Percentiles rank a stretch among this genome's conserved stretches.
These are phyloP conservation scores for Lochmaea crataegi DNA, from an alignment of 2,888 invertebrate genomes.

Conservation along the genomic window DNA sequence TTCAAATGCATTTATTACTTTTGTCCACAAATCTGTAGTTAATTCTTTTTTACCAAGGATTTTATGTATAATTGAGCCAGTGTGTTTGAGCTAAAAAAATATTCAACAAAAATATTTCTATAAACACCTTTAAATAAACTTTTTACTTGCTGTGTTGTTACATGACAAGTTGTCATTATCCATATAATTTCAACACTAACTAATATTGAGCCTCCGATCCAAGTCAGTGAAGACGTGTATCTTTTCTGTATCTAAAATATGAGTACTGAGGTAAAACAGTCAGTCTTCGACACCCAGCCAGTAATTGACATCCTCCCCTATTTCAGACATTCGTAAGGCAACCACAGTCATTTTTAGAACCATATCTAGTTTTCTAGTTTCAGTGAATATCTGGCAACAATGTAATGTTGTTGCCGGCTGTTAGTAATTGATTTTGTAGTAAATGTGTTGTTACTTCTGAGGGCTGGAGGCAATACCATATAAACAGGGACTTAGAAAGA, in stretches of 20 bases:
- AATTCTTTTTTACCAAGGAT: neutral
- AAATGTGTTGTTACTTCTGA: too few species aligned
- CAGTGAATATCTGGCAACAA: too few species aligned
- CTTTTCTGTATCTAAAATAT: constrained; percentile 40
- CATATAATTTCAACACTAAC: neutral
- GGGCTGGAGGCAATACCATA: too few species aligned
- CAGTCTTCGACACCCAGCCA: too few species aligned
- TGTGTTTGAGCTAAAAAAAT: constrained; percentile 4
- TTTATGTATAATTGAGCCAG: constrained; percentile 14
- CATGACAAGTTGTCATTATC: neutral
- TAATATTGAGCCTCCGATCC: neutral
- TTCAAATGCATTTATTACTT: neutral
- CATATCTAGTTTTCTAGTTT: too few species aligned
- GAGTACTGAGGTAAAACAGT: neutral
- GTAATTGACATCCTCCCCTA: too few species aligned
- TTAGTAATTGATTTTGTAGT: too few species aligned
- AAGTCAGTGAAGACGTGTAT: constrained; percentile 24
- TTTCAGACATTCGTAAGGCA: too few species aligned
- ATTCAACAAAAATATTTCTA: neutral
- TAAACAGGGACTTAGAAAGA: too few species aligned
- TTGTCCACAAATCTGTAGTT: neutral
- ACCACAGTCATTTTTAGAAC: too few species aligned
- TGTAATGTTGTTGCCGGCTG: too few species aligned
- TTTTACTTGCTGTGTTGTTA: neutral
- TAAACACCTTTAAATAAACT: neutral